Base-by-base conservation (phyloP, 2,888 invertebrate species). In the Torymus auratus region DNA sequence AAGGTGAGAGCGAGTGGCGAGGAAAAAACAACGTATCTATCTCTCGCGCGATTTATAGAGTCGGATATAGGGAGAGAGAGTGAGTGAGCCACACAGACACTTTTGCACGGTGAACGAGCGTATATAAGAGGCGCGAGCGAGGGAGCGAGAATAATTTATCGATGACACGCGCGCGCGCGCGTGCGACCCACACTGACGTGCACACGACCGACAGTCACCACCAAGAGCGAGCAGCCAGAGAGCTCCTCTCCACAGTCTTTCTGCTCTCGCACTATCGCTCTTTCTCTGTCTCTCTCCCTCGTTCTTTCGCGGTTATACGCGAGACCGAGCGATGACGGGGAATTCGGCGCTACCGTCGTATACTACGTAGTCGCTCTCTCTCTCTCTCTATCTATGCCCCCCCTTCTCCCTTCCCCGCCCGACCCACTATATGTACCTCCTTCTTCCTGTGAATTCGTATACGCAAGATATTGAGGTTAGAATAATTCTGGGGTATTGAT, bases 121-220 rank as follows among this genome's bases (percentile, higher is more conserved):
- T 41, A 41, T 41, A 41, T 41, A 41, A 41, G 15, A 65, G 53
- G 14, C 58, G 14, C 50, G 53, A 28, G 41, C 60, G 17, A 58
- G 41, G 58, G 41, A 41, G 41, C 41, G 41, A 50, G 23, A 23
- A 72, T 50, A 68, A 80, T 41, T 73, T 68, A 67, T 72, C 72
- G 71, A 77, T 76, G 72, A 67, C 62, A 76, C 67, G 65, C 76
- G 72, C 74, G 80, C 69, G 69, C 75, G 80, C 70, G 80, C 64
- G 69, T 74, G 52, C 64, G 64, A 60, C 13, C 52, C 74, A 69
- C 67, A 74, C 65, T 67, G 60, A 62, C 20, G 41, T 5, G 52
- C 52, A 28, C 41, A 41, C 41, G 41, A 41, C n/a, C 15, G 65
- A 67, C 55, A 55, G 53, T 41, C 20, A 53, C n/a, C 67, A 52